Conservation (phyloP, 2,797 vertebrate genomes). For the Paguma larvata region DNA sequence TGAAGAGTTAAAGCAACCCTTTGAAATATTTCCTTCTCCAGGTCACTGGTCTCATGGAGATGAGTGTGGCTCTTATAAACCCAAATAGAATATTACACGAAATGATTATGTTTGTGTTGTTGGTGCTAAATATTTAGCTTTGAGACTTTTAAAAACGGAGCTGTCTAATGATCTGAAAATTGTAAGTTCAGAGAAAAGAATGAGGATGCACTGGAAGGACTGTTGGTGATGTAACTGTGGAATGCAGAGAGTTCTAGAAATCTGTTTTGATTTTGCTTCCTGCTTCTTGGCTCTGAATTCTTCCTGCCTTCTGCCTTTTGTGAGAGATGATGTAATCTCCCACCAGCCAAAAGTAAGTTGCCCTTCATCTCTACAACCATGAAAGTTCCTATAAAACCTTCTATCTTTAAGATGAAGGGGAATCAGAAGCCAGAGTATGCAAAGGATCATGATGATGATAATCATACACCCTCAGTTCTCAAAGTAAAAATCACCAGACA, state of each 20-base stretch:
- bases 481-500: neutral
- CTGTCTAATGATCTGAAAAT: neutral
- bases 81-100: constrained; percentile 20
- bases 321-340: constrained; percentile 54
- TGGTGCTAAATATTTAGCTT: too few relatives aligned
- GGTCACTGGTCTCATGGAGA: neutral
- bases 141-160: constrained; percentile 20
- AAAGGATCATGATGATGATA: neutral
- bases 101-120: neutral
- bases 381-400: neutral
- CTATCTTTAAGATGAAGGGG: neutral
- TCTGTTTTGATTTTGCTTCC: constrained; percentile 52
- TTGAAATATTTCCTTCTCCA: neutral
- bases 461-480: neutral
- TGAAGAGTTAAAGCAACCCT: neutral
- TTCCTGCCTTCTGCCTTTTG: neutral
- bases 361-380: neutral
- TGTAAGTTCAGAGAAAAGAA: neutral
- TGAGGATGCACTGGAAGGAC: neutral
- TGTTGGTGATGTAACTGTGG: neutral
- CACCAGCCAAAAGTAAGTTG: neutral
- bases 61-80: constrained; percentile 31
- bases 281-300: neutral
- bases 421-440: neutral
- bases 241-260: neutral